phyloP scores from a whole-genome alignment of 2,113 vertebrate species.

The Vanacampus margaritifer region DNA sequence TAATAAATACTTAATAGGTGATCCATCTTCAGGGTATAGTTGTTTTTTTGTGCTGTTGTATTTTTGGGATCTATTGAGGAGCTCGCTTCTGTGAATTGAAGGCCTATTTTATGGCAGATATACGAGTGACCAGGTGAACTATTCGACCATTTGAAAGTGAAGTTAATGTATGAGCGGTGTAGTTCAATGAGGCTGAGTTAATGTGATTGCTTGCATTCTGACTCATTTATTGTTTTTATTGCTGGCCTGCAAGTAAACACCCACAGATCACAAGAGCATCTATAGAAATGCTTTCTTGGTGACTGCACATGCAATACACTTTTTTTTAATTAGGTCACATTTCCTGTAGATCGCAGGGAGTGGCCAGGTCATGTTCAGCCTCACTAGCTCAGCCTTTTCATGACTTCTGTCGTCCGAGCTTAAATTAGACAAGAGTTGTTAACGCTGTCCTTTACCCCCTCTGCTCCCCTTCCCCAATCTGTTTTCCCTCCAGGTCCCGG shows the following conservation, averaged over 20 bases:
- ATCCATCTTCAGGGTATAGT: background rate
- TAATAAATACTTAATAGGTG: background rate
- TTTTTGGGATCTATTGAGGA: background rate
- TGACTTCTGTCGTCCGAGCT: constrained; percentile 35
- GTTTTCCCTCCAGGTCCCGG: constrained; percentile 86
- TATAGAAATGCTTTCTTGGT: background rate
- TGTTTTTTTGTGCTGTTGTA: background rate
- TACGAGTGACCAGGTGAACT: background rate
- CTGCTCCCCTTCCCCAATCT: constrained; percentile 52
- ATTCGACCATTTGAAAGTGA: background rate
- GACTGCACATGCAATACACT: background rate
- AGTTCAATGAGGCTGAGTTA: constrained; percentile 3
- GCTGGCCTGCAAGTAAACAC: constrained; percentile 18
- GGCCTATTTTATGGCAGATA: background rate
- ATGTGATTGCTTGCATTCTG: constrained; percentile 16
- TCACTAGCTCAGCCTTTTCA: too few species aligned
- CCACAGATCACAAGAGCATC: background rate
- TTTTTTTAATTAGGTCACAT: background rate
- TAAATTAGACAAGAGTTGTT: constrained; percentile 39
- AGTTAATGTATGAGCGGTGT: background rate
- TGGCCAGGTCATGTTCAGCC: background rate
- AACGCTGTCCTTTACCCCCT: constrained; percentile 39
- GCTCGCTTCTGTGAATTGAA: background rate
- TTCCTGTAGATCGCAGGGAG: constrained; percentile 12
- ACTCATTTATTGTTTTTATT: constrained; percentile 24